Conservation (phyloP, 2,113 vertebrate genomes). For the Tiliqua scincoides region DNA sequence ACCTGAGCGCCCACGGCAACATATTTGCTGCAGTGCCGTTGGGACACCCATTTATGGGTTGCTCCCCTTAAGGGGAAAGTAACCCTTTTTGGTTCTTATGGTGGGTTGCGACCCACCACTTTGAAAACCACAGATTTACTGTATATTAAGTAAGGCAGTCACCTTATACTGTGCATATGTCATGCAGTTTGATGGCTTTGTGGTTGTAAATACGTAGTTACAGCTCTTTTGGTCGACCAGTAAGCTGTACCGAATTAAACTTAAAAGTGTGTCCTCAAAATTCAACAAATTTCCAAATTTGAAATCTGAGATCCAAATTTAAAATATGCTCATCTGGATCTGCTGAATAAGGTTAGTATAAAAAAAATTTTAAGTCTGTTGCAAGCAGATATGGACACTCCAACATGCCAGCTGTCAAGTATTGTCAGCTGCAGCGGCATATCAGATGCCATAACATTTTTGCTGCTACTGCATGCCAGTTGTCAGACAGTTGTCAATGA, state of each 20-base stretch:
- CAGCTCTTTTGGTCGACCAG: neutral
- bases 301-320: neutral
- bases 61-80: no score
- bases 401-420: constrained; percentile 7
- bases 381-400: neutral
- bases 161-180: no score
- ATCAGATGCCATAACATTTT: neutral
- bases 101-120: no score
- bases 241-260: neutral
- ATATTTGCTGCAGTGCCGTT: no score
- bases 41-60: no score
- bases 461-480: neutral
- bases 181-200: no score
- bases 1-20: no score
- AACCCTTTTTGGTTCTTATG: no score
- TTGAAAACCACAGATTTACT: no score
- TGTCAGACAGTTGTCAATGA: constrained; percentile 5
- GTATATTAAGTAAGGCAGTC: no score
- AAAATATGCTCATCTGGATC: neutral
- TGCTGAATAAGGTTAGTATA: neutral
- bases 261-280: no score
- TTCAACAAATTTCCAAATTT: neutral
- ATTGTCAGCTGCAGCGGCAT: neutral
- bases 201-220: neutral
- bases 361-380: neutral